phyloP scores from a whole-genome alignment of 2,888 invertebrate species.

The Hyles lineata region DNA sequence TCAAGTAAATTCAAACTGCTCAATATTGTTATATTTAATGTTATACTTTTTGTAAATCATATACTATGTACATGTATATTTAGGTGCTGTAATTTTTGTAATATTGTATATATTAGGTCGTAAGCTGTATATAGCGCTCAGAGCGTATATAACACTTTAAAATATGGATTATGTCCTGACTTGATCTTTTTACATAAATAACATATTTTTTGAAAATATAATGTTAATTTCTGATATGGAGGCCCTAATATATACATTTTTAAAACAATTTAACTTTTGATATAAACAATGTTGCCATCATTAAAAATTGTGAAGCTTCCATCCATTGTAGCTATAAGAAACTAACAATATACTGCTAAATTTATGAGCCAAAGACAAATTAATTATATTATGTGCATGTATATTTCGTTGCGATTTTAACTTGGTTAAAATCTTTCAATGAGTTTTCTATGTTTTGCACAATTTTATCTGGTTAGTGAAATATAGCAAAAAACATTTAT shows the following conservation, averaged over 20 bases:
- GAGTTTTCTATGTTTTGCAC: no score
- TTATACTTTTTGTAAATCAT: not conserved
- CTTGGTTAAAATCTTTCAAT: not conserved
- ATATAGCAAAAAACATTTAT: no score
- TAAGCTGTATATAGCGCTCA: not conserved
- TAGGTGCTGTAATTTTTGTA: conserved; percentile 9
- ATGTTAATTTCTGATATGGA: not conserved
- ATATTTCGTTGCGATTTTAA: not conserved
- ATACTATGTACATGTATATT: not conserved
- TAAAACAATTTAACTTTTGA: no score
- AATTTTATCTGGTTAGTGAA: no score
- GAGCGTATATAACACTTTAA: not conserved
- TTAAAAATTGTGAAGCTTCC: not conserved
- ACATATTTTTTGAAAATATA: not conserved
- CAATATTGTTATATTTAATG: not conserved
- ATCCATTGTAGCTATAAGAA: not conserved
- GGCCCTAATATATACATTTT: no score
- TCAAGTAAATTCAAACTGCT: conserved; percentile 1
- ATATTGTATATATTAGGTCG: not conserved
- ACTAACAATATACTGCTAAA: not conserved
- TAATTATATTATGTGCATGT: not conserved
- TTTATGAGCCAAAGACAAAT: conserved; percentile 21
- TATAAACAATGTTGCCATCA: no score
- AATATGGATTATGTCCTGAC: not conserved
- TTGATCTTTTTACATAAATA: not conserved